A percentile compares a stretch with the other conserved stretches of the same genome.
These are phyloP conservation scores for Sebastes schlegelii DNA, from an alignment of 2,113 vertebrate genomes.

Conservation along the genomic window DNA sequence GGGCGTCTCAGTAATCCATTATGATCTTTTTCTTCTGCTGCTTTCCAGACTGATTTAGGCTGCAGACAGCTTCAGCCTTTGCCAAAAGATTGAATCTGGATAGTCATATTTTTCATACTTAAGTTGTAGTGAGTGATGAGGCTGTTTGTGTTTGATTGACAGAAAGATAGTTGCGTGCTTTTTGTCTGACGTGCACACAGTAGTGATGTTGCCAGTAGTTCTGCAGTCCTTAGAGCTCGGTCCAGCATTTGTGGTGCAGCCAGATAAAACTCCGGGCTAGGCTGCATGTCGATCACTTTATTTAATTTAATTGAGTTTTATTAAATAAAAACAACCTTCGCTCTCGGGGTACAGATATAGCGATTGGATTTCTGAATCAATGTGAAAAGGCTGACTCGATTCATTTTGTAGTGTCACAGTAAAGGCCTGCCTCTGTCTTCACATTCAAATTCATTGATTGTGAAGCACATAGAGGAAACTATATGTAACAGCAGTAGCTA, in stretches of 20 bases:
- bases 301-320: conserved; percentile 37
- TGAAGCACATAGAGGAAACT: neutral
- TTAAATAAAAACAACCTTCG: conserved; percentile 36
- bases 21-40: conserved; percentile 14
- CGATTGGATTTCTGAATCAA: conserved; percentile 5
- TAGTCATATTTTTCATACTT: neutral
- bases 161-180: neutral
- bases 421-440: neutral
- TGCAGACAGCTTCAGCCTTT: conserved; percentile 8
- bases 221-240: neutral
- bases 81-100: conserved; percentile 35
- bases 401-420: neutral
- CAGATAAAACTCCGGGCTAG: conserved; percentile 18
- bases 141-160: neutral
- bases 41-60: conserved; percentile 4
- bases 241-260: conserved; percentile 20
- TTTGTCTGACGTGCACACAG: conserved; percentile 10
- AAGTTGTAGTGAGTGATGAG: conserved; percentile 2
- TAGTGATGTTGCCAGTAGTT: neutral
- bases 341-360: neutral
- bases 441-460: neutral
- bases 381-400: neutral
- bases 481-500: neutral
- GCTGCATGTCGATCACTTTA: neutral
- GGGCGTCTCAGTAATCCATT: conserved; percentile 1